Evolutionary conservation across 2,113 vertebrate genomes (phyloP).

Genomic region (Rhea americana): DNA sequence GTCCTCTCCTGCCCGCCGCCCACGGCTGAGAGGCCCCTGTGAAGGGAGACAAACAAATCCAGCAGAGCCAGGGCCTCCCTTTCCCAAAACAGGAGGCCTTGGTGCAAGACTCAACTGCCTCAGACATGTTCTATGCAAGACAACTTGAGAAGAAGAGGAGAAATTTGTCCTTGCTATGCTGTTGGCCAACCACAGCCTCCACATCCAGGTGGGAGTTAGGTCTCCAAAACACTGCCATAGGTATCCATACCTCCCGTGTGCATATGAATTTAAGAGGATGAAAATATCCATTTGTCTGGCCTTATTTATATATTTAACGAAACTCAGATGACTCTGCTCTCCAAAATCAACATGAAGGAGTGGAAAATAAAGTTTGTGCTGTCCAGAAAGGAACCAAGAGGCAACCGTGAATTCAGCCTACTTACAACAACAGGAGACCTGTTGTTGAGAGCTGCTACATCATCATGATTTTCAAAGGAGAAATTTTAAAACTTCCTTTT

Average conservation of each 20-base stretch:
- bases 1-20: background rate
- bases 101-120: background rate
- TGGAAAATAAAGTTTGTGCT: constrained; percentile 48
- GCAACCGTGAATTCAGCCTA: constrained; percentile 24
- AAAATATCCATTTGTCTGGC: background rate
- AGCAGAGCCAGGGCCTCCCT: background rate
- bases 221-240: background rate
- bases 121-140: too few relatives aligned
- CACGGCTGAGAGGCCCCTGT: too few relatives aligned
- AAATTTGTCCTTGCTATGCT: background rate
- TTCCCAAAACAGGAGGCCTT: background rate
- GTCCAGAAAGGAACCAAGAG: constrained; percentile 49
- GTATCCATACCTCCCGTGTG: background rate
- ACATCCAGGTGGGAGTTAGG: background rate
- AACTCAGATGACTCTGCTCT: constrained; percentile 39
- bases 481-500: constrained; percentile 60
- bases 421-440: constrained; percentile 43
- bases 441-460: constrained; percentile 50
- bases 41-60: too few relatives aligned
- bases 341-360: constrained; percentile 46
- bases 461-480: constrained; percentile 56
- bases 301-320: constrained; percentile 54
- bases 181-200: background rate
- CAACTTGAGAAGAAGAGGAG: background rate
- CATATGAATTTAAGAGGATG: background rate